Evolutionary conservation across 2,888 invertebrate species (phyloP).

Genomic region (Scaptomyza reducta): DNA sequence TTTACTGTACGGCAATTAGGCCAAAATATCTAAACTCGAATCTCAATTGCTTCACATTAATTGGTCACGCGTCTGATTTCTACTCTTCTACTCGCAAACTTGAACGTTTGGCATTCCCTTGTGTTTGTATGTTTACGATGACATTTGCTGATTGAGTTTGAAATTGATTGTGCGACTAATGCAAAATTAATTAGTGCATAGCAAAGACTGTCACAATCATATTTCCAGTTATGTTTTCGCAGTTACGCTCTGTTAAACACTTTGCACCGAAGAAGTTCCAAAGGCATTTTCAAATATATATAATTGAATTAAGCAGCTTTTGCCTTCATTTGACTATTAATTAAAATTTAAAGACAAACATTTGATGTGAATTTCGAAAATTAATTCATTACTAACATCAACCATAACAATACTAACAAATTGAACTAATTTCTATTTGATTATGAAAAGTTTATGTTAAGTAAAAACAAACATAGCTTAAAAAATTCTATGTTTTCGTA

Average conservation of each 20-base stretch:
- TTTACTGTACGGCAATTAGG: slow-evolving; percentile 40
- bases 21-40: slow-evolving; percentile 35
- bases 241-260: slow-evolving; percentile 9
- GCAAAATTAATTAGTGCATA: slow-evolving; percentile 14
- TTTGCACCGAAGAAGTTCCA: not conserved
- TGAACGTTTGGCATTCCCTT: slow-evolving; percentile 3
- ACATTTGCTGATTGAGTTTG: slow-evolving; percentile 11
- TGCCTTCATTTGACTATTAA: not conserved
- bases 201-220: slow-evolving; percentile 3
- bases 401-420: not conserved
- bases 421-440: not conserved
- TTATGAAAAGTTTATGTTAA: not conserved
- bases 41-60: slow-evolving; percentile 31
- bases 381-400: slow-evolving; percentile 8
- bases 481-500: not conserved
- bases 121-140: not conserved
- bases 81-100: slow-evolving; percentile 19
- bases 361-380: not conserved
- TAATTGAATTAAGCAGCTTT: slow-evolving; percentile 39
- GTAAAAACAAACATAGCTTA: not conserved
- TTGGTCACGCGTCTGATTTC: slow-evolving; percentile 23
- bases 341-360: not conserved
- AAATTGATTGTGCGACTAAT: slow-evolving; percentile 27
- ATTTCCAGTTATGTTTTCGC: not conserved
- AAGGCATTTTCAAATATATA: not conserved